phyloP scores from a whole-genome alignment of 2,797 vertebrate species.

The Phoxinus dragarum region DNA sequence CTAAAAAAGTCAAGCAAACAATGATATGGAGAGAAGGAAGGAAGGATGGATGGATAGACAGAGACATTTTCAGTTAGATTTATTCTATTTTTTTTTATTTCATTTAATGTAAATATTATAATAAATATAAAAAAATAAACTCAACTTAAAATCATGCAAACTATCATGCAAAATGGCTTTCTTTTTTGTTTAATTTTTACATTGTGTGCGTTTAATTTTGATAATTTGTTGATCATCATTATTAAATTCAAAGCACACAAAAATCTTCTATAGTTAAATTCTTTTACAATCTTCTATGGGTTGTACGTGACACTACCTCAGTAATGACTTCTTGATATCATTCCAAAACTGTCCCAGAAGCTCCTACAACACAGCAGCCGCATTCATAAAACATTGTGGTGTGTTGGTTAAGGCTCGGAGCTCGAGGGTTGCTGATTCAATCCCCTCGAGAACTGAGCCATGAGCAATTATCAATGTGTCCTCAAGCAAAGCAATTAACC shows the following conservation, averaged over 20 bases:
- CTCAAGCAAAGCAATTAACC: conserved; percentile 36
- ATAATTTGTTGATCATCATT: not conserved
- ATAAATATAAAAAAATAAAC: not conserved
- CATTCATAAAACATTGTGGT: not conserved
- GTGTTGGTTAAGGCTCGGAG: not conserved
- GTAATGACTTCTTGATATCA: not conserved
- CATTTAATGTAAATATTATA: not conserved
- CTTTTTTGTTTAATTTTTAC: not conserved
- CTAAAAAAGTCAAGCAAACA: not conserved
- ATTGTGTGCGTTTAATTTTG: not conserved
- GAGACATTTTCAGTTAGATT: not conserved
- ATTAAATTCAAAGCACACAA: not conserved
- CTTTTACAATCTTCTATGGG: not conserved
- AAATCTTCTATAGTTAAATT: too few species aligned
- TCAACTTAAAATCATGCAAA: not conserved
- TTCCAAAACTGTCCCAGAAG: not conserved
- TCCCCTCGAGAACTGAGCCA: not conserved
- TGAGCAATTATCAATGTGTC: conserved; percentile 32
- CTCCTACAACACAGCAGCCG: conserved; percentile 11
- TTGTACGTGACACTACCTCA: not conserved
- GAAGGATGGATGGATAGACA: not conserved
- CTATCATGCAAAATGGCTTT: not conserved
- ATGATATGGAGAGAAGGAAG: not conserved
- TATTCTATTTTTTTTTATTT: not conserved
- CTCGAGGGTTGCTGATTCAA: conserved; percentile 6